Percentiles rank a stretch among this genome's conserved stretches.
Conservation (phyloP, 2,888 invertebrate genomes). For the Synergus umbraculus region DNA sequence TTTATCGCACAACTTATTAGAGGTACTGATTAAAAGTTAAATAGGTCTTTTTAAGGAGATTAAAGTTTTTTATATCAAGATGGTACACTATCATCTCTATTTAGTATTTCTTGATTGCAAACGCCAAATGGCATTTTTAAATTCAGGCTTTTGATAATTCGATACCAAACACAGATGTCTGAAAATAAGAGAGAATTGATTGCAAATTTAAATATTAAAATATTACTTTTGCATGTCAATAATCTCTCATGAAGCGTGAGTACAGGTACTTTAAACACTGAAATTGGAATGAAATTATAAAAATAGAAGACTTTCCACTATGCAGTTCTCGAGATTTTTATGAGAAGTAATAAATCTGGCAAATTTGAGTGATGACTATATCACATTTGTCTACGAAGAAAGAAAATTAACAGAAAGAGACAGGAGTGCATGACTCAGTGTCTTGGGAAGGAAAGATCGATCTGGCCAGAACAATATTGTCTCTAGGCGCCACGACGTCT, state of each 20-base stretch:
- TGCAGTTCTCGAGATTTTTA: background rate
- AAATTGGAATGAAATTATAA: background rate
- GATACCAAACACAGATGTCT: background rate
- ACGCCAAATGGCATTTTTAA: background rate
- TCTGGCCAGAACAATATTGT: constrained; percentile 72
- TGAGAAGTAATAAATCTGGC: background rate
- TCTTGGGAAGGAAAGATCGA: constrained; percentile 71
- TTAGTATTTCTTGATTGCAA: background rate
- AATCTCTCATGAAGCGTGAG: background rate
- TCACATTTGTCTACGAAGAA: constrained; percentile 4
- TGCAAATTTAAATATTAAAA: background rate
- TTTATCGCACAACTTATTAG: background rate
- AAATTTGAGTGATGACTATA: background rate
- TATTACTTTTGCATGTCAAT: background rate
- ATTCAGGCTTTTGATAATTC: too few species aligned
- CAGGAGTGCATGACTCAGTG: constrained; percentile 71
- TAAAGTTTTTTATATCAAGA: background rate
- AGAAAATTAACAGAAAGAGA: constrained; percentile 44
- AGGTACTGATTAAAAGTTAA: background rate
- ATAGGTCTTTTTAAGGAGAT: background rate
- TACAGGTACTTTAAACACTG: constrained; percentile 15
- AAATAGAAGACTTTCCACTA: background rate
- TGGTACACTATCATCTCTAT: background rate
- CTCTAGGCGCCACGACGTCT: constrained; percentile 76
- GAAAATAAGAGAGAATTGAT: background rate